phyloP scores from a whole-genome alignment of 1,140 invertebrate genomes.

The Temnothorax nylanderi region DNA sequence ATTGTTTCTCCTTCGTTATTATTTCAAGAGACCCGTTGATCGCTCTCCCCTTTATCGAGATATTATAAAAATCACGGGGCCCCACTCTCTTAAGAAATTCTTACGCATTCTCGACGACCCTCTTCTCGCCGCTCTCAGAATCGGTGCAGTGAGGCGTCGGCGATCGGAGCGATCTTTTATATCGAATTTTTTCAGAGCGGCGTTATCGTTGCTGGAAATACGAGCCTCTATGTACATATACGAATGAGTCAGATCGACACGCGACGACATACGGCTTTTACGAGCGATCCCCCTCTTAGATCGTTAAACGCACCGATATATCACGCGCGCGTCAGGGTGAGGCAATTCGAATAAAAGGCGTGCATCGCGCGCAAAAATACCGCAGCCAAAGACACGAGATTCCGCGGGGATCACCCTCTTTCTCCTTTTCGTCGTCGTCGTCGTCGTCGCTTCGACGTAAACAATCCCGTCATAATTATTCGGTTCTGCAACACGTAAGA shows the following conservation, averaged over 20 bases:
- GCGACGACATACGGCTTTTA: slow-evolving; percentile 23
- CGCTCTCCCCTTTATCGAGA: neutral
- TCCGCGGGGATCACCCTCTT: neutral
- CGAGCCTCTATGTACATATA: neutral
- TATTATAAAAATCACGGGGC: neutral
- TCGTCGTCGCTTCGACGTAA: neutral
- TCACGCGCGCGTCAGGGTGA: neutral
- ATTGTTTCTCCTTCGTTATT: neutral
- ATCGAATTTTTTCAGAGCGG: neutral
- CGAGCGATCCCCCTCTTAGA: slow-evolving; percentile 2
- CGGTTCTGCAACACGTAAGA: too few species aligned
- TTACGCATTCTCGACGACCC: neutral
- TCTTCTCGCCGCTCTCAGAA: too few species aligned
- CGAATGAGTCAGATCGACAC: slow-evolving; percentile 15
- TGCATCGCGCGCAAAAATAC: slow-evolving; percentile 12
- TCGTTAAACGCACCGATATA: slow-evolving; percentile 10
- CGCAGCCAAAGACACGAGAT: neutral
- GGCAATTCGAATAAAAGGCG: neutral
- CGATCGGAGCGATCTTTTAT: neutral
- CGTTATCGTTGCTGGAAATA: neutral
- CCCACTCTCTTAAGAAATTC: neutral
- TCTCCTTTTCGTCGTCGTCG: too few species aligned
- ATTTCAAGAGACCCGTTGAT: neutral
- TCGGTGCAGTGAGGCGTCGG: too few species aligned
- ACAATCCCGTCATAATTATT: neutral